Evolutionary conservation across 2,797 vertebrate species (phyloP), one percentile per base, ranked within the genome.

Genomic region (Champsocephalus esox): DNA sequence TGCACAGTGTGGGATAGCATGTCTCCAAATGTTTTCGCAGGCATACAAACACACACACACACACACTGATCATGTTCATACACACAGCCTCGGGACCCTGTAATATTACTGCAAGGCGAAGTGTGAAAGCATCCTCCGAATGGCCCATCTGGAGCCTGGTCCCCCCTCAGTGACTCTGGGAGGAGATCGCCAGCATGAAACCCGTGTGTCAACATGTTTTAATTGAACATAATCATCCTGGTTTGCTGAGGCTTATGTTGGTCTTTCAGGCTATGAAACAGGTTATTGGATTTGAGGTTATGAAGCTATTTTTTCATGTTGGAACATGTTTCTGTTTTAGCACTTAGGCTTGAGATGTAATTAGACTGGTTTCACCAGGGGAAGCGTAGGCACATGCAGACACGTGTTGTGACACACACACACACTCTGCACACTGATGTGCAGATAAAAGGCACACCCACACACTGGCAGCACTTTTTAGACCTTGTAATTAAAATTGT

Each of bases 171-270:
- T 80, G 81, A 79, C 82, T 69, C 49, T 2, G 16, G 70, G 73
- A 66, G 75, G 73, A 84, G 77, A 85, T 87, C 81, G 73, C 70
- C 68, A 65, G 80, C 73, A 78, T 86, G 80, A 88, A 91, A 89
- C 72, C 73, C 82, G 34, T 88, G 93, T 92, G 88, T 94, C 91
- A 93, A 94, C 92, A 92, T 90, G 90, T 92, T 93, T 91, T 93
- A 93, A 94, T 93, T 91, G 87, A 92, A 88, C 77, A 62, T 86
- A 89, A 92, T 93, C 87, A 81, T 85, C 66, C 70, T 28, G 50
- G 85, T 92, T 91, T 90, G 88, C 84, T 50, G 81, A 89, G 70
- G 86, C 82, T 80, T 77, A 81, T 84, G 86, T 85, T 70, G 76
- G 75, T 73, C 89, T 92, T 89, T 89, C 84, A 84, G 72, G 77